These are phyloP conservation scores for Biston betularia DNA, from an alignment of 2,888 invertebrate species.

Conservation along the genomic window DNA sequence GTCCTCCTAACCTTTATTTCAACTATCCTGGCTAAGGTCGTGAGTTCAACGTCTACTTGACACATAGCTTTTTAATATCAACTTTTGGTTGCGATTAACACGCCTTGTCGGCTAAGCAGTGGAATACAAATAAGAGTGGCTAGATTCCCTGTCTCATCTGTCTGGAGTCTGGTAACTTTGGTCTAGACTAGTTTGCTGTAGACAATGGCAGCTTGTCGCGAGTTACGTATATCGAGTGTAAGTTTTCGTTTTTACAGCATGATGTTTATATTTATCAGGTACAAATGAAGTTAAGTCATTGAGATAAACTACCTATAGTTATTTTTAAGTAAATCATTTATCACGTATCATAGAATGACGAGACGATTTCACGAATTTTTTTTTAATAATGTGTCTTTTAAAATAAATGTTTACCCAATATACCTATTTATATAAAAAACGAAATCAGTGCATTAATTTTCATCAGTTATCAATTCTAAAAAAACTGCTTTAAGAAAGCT, in stretches of 20 bases:
- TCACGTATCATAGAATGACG: too few relatives aligned
- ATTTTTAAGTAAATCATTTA: too few relatives aligned
- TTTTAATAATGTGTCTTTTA: too few relatives aligned
- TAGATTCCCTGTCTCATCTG: conserved; percentile 18
- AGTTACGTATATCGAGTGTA: conserved; percentile 8
- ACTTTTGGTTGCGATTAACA: conserved; percentile 17
- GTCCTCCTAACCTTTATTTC: conserved; percentile 31
- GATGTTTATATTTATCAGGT: background rate
- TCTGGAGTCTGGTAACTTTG: conserved; percentile 15
- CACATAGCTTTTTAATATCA: conserved; percentile 19
- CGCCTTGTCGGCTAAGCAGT: conserved; percentile 6
- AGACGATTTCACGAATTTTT: too few relatives aligned
- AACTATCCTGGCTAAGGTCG: conserved; percentile 19
- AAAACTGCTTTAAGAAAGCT: conserved; percentile 3
- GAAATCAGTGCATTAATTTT: background rate
- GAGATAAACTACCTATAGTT: too few relatives aligned
- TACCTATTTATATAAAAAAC: too few relatives aligned
- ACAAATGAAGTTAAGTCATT: too few relatives aligned
- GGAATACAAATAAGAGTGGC: conserved; percentile 28
- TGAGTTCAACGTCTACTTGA: conserved; percentile 24
- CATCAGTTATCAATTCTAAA: background rate
- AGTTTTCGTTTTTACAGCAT: conserved; percentile 4
- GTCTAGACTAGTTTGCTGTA: conserved; percentile 19
- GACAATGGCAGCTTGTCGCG: conserved; percentile 15
- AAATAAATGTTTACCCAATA: background rate